Evolutionary conservation across 2,113 vertebrate species (phyloP).

Genomic region (Petrocephalus microphthalmus): DNA sequence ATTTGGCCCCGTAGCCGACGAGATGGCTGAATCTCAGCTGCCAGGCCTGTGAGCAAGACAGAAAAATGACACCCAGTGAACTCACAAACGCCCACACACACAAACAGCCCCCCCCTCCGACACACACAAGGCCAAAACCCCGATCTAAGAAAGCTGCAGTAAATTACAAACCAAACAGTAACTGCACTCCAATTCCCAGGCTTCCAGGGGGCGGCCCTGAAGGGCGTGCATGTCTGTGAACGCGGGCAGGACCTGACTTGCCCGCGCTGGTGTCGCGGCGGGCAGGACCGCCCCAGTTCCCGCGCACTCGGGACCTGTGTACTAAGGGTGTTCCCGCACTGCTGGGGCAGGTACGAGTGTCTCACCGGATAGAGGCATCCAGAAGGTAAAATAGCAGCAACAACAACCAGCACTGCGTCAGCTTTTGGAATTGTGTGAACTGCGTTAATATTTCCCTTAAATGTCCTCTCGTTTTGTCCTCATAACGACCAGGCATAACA

Average conservation of each 20-base stretch:
- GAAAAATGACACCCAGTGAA: background rate
- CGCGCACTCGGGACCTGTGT: background rate
- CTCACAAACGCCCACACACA: background rate
- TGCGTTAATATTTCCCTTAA: background rate
- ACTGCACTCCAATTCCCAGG: background rate
- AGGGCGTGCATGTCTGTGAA: background rate
- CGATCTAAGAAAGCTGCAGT: background rate
- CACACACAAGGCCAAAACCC: background rate
- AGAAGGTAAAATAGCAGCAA: background rate
- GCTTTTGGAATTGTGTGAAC: background rate
- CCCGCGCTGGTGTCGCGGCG: background rate
- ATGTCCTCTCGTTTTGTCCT: background rate
- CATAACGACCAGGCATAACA: background rate
- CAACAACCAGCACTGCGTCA: background rate
- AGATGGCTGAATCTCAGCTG: constrained; percentile 95
- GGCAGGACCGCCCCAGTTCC: background rate
- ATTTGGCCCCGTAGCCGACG: constrained; percentile 92
- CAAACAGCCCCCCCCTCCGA: background rate
- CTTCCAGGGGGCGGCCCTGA: background rate
- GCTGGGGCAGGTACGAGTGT: background rate
- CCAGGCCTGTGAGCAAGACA: constrained; percentile 74
- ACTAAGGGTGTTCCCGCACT: background rate
- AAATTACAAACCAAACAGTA: background rate
- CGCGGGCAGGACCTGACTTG: background rate
- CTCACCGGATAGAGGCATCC: background rate